phyloP scores from a whole-genome alignment of 2,797 vertebrate species.

The Chaetophractus vellerosus region DNA sequence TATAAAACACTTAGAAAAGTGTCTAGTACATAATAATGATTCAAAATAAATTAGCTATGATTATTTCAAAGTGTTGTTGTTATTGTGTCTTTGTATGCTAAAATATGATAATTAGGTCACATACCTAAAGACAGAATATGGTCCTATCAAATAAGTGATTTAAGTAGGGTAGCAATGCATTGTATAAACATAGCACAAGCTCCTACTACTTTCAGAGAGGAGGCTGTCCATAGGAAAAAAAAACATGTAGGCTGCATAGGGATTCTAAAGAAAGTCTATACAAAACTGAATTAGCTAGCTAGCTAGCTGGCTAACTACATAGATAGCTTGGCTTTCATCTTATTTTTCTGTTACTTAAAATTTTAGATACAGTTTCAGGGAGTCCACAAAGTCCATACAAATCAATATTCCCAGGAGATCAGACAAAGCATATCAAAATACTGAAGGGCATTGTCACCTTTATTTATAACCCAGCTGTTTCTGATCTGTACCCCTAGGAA shows the following conservation, averaged over 20 bases:
- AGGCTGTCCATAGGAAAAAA: neutral
- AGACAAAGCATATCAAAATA: neutral
- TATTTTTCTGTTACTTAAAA: neutral
- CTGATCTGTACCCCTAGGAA: neutral
- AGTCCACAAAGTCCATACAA: neutral
- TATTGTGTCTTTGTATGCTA: too few species aligned
- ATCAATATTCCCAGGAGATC: neutral
- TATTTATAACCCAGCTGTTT: neutral
- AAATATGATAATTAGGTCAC: too few species aligned
- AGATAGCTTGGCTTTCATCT: neutral
- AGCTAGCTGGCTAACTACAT: too few species aligned
- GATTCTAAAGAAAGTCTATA: neutral
- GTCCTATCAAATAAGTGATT: neutral
- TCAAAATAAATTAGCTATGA: neutral
- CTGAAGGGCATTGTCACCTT: neutral
- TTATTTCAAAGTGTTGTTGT: neutral
- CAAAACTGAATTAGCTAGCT: neutral
- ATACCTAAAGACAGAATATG: neutral
- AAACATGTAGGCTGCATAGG: too few species aligned
- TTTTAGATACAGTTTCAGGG: slow-evolving; percentile 20
- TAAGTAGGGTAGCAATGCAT: neutral
- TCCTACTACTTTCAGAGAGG: neutral
- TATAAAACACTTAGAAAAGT: neutral
- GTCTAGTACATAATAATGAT: neutral
- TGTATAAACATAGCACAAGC: neutral